Conservation (phyloP, 1,140 invertebrate species). For the Tetramorium alpestre region DNA sequence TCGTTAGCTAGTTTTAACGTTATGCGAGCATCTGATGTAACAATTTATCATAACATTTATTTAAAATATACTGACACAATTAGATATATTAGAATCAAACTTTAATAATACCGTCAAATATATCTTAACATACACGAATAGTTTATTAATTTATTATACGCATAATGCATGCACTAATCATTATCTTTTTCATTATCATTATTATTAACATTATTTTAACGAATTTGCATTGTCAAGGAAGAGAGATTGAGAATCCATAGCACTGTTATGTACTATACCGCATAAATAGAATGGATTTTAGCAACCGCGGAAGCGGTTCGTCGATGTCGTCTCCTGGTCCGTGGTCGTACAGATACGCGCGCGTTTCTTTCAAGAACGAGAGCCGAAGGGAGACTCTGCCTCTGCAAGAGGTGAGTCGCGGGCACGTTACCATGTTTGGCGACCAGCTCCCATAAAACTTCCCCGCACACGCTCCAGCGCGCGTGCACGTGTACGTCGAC, state of each 20-base stretch:
- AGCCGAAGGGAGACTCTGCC: constrained; percentile 11
- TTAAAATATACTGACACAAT: not conserved
- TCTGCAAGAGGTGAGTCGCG: constrained; percentile 44
- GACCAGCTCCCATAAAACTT: constrained; percentile 77
- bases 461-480: constrained; percentile 48
- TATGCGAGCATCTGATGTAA: not conserved
- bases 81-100: not conserved
- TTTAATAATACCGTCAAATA: not conserved
- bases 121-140: not conserved
- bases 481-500: constrained; percentile 7
- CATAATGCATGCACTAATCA: not conserved
- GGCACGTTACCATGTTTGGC: constrained; percentile 76
- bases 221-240: not conserved
- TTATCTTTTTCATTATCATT: not conserved
- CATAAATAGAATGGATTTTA: constrained; percentile 3
- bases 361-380: constrained; percentile 20
- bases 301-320: constrained; percentile 22
- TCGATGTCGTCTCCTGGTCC: not conserved
- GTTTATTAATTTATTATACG: not conserved
- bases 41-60: not conserved
- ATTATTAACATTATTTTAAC: not conserved
- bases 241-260: not conserved
- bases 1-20: not conserved
- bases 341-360: not conserved
- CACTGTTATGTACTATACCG: not conserved